Base-by-base conservation (phyloP, 1,140 invertebrate genomes). In the Eubasilissa regina region DNA sequence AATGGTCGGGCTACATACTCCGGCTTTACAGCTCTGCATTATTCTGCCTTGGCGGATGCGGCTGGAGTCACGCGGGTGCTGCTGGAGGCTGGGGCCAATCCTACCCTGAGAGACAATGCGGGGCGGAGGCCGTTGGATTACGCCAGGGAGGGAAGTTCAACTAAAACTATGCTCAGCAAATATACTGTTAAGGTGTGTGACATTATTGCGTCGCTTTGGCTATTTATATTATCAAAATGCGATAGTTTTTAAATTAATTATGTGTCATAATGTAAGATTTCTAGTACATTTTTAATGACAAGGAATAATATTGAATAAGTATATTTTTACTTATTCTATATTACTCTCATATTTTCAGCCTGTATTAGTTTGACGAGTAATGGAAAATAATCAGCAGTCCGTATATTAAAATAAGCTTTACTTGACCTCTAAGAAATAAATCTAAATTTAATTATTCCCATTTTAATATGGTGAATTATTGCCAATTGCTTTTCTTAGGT, bases 21-120 rank as follows among this genome's bases (percentile, higher is more conserved):
- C 79, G 96, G 96, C 17, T 97, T 95, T 87, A 97, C 97, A 70
- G 92, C 96, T 56, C 89, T 98, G 55, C 97, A 98, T 87, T 98
- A 98, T 90, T 96, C 96, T 15, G 95, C 94, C 55, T 87, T 98
- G 44, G 89, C 92, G 12, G 93, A 97, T 88, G 93, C 94, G 83
- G 84, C 90, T 19, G 89, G 89, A 15, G 91, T 92, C 64, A 90
- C 92, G 0, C 86, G 89, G 82, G 85, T 90, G 43, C 87, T 95
- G 58, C 85, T 95, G n/a, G 90, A 92, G 43, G 88, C 87, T 80
- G 94, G 94, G 77, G 93, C 94, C 17, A 91, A 95, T 90, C 94
- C 94, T n/a, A 90, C 89, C 11, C 85, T 91, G 35, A 92, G 94
- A 84, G 97, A 96, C 88, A 93, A 95, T 84, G 90, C 93, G 68